Percentiles rank a stretch among this genome's conserved stretches.
These are phyloP conservation scores for Molanna angustata DNA, from an alignment of 2,888 invertebrate genomes.

Conservation along the genomic window DNA sequence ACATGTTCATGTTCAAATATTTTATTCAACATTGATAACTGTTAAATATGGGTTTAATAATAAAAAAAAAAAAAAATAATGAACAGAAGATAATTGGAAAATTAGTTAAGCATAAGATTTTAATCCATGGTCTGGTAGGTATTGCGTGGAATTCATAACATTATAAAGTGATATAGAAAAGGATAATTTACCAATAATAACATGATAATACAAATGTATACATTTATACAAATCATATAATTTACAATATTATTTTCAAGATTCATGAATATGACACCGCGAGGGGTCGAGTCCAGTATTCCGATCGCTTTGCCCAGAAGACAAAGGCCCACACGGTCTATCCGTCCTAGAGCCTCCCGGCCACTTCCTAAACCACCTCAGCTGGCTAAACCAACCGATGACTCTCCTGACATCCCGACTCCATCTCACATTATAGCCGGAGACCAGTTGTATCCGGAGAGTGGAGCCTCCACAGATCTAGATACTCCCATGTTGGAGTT, in stretches of 20 bases:
- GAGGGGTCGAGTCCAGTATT: slow-evolving; percentile 19
- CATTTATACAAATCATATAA: not conserved
- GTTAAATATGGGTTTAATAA: no score
- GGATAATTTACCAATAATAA: no score
- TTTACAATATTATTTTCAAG: slow-evolving; percentile 9
- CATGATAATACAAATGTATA: not conserved
- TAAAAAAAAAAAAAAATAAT: no score
- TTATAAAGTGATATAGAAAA: no score
- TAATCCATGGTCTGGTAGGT: no score
- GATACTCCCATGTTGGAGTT: slow-evolving; percentile 30
- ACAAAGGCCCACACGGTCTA: slow-evolving; percentile 15
- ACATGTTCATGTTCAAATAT: no score
- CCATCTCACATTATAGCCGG: slow-evolving; percentile 17
- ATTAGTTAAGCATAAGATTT: no score
- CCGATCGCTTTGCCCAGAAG: slow-evolving; percentile 23
- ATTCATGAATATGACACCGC: slow-evolving; percentile 20
- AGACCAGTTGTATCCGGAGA: slow-evolving; percentile 28
- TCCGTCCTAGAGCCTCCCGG: not conserved
- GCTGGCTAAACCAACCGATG: slow-evolving; percentile 21
- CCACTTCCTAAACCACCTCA: slow-evolving; percentile 20
- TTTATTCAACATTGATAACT: no score
- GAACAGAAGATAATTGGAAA: no score
- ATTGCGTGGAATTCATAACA: no score
- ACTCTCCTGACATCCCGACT: slow-evolving; percentile 9
- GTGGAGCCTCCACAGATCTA: slow-evolving; percentile 13